These are phyloP conservation scores for Volucella zonaria DNA, from an alignment of 2,888 invertebrate species.

Conservation along the genomic window DNA sequence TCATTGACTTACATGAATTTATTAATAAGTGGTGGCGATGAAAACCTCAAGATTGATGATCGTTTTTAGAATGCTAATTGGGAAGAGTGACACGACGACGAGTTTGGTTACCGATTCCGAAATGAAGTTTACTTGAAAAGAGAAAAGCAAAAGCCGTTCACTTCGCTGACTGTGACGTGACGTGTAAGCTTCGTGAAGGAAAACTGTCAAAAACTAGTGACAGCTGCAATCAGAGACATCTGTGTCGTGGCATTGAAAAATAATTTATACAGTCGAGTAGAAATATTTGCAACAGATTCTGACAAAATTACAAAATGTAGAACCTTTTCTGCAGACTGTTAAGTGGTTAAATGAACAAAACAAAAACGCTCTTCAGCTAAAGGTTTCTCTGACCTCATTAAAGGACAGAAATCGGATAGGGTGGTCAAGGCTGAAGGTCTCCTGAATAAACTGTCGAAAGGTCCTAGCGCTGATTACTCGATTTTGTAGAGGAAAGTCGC, in stretches of 20 bases:
- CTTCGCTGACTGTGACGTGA: conserved; percentile 77
- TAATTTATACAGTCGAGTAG: neutral
- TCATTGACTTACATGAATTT: conserved; percentile 51
- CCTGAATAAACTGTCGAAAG: too few species aligned
- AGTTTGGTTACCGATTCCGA: conserved; percentile 32
- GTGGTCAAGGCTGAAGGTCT: too few species aligned
- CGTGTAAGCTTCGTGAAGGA: conserved; percentile 79
- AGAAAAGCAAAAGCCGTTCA: conserved; percentile 51
- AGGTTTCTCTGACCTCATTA: too few species aligned
- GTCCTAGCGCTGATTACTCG: too few species aligned
- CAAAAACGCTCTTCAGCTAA: too few species aligned
- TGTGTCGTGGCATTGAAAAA: neutral
- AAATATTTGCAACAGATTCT: too few species aligned
- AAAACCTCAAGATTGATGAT: neutral
- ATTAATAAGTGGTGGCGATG: conserved; percentile 28
- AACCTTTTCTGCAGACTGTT: too few species aligned
- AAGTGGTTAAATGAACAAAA: too few species aligned
- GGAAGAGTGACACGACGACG: conserved; percentile 62
- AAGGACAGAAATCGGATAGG: too few species aligned
- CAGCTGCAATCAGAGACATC: conserved; percentile 28
- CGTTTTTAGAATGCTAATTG: conserved; percentile 11
- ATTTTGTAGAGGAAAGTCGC: too few species aligned
- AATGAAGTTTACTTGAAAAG: conserved; percentile 45
- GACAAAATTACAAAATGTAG: too few species aligned
- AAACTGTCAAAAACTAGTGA: conserved; percentile 76